These are phyloP conservation scores for Thysanoteuthis rhombus DNA, from an alignment of 2,888 invertebrate species.

Conservation along the genomic window DNA sequence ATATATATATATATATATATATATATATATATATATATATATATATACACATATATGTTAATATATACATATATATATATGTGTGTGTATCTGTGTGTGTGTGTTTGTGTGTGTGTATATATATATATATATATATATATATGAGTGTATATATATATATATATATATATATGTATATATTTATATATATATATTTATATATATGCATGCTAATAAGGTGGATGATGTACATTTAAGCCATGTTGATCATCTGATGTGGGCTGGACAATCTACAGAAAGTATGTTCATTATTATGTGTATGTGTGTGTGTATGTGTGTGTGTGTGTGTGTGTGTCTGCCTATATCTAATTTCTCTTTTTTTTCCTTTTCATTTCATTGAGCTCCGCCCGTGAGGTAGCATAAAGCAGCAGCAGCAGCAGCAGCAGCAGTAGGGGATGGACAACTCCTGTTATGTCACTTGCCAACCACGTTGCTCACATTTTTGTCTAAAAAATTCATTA, in stretches of 20 bases:
- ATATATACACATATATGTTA: too few species aligned
- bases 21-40: too few species aligned
- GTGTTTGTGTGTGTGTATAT: too few species aligned
- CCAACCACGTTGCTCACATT: neutral
- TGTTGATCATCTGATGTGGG: neutral
- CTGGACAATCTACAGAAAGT: neutral
- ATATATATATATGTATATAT: neutral
- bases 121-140: neutral
- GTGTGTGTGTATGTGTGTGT: too few species aligned
- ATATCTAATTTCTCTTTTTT: neutral
- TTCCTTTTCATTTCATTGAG: neutral
- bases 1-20: too few species aligned
- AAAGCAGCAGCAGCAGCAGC: neutral
- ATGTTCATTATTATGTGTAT: neutral
- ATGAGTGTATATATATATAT: neutral
- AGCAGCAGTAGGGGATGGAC: constrained; percentile 19
- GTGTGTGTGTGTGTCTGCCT: too few species aligned
- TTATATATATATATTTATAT: neutral
- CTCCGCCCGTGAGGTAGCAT: neutral
- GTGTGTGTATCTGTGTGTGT: too few species aligned
- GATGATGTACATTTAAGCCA: neutral
- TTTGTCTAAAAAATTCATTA: neutral
- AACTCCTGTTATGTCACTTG: neutral
- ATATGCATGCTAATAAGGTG: neutral
- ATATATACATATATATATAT: too few species aligned